Base-by-base conservation (phyloP, 2,888 invertebrate genomes). In the Trissoscelio sp. region DNA sequence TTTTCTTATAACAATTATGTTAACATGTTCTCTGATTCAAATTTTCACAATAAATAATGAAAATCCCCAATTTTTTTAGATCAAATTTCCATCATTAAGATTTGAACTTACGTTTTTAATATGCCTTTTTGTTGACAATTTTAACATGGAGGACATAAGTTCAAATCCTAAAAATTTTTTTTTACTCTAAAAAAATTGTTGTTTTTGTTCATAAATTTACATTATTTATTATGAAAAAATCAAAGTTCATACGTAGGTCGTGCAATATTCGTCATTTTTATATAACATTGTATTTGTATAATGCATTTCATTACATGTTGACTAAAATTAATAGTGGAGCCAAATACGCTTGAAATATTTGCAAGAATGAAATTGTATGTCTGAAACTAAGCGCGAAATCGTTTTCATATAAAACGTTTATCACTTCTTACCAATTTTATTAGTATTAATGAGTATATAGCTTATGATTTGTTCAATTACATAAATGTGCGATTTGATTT, bases 1-100 rank as follows among this genome's bases (percentile, higher is more conserved):
- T 88, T 86, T 87, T 82, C 82, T 88, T 86, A 87, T 84, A 84
- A 87, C 86, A 85, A 86, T 87, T 87, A 87, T 86, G 83, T 85
- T 85, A 83, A 64, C 79, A 67, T 81, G 57, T 78, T 37, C 37
- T 42, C 12, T 42, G n/a, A 11, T 28, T 28, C 28, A 28, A 28
- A 5, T 28, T 28, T 28, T 28, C 28, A n/a, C n/a, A n/a, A n/a
- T n/a, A n/a, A n/a, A n/a, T n/a, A n/a, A n/a, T n/a, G n/a, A n/a
- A n/a, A n/a, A n/a, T n/a, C n/a, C n/a, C n/a, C n/a, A n/a, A n/a
- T n/a, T n/a, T n/a, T n/a, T n/a, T n/a, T n/a, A n/a, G n/a, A n/a
- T n/a, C n/a, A n/a, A n/a, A n/a, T n/a, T n/a, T n/a, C n/a, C n/a
- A n/a, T n/a, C n/a, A n/a, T n/a, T n/a, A n/a, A n/a, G n/a, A n/a